These are phyloP conservation scores for Oryctes rhinoceros DNA, from an alignment of 1,140 invertebrate genomes.

Conservation along the genomic window DNA sequence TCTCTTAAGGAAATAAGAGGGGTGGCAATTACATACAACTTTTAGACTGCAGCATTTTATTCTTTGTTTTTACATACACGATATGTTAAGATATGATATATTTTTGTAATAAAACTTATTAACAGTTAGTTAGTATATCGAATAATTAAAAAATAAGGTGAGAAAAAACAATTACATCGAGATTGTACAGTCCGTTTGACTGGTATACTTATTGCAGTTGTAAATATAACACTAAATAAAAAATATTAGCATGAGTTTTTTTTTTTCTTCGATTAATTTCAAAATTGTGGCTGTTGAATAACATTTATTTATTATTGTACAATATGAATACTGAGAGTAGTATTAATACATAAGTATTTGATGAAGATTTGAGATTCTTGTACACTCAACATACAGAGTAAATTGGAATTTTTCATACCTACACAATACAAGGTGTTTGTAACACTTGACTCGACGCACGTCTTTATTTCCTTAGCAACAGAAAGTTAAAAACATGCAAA, in stretches of 20 bases:
- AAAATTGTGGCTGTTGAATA: slow-evolving; percentile 5
- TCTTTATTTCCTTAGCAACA: no score
- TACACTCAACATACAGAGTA: slow-evolving; percentile 20
- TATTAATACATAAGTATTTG: neutral
- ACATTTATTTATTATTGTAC: neutral
- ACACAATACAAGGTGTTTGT: slow-evolving; percentile 1
- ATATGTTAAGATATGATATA: slow-evolving; percentile 31
- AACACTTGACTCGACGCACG: neutral
- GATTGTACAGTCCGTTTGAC: neutral
- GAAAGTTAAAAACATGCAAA: no score
- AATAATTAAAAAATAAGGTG: slow-evolving; percentile 8
- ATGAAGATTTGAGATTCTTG: slow-evolving; percentile 37
- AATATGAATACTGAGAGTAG: neutral
- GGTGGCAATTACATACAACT: neutral
- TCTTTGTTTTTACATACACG: slow-evolving; percentile 24
- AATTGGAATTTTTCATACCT: slow-evolving; percentile 34
- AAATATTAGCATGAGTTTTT: neutral
- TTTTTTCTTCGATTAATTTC: neutral
- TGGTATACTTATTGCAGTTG: neutral
- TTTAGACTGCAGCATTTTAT: neutral
- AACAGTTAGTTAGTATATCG: slow-evolving; percentile 20
- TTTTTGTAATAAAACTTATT: slow-evolving; percentile 11
- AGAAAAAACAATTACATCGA: neutral
- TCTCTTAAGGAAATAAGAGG: no score
- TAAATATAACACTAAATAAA: neutral